Base-by-base conservation (phyloP, 2,888 invertebrate species). In the Ophion ventricosus region DNA sequence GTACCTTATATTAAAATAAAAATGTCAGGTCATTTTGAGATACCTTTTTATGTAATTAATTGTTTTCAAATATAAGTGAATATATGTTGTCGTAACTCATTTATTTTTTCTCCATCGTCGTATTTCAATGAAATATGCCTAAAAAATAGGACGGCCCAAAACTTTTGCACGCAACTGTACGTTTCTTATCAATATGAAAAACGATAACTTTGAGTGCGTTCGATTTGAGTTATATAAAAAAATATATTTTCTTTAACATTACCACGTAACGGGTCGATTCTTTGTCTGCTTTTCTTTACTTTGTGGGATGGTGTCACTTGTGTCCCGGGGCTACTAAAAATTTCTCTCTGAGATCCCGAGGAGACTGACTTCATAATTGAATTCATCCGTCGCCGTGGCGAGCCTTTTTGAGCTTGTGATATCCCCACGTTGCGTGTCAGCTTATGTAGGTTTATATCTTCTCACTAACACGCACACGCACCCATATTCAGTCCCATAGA, bases 281-380 rank as follows among this genome's bases (percentile, higher is more conserved):
- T 40, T 26, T n/a, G 54, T 57, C 25, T 59, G 26, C 25, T 43
- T 77, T 59, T 67, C n/a, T n/a, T 29, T 25, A 25, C 29, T 25
- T 26, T 11, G 35, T 67, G 56, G 20, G 20, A 72, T 29, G 23
- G 56, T 29, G 64, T 64, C 56, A 40, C 56, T 26, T 20, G 54
- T 57, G 59, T 67, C 40, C n/a, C 57, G 4, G 49, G 54, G 70
- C 69, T 63, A 56, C 57, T 35, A n/a, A 66, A 23, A 74, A 66
- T 80, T 80, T 59, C 43, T 11, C 56, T 64, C 26, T 20, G 26
- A 56, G 25, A 54, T 40, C 72, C 66, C 59, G 80, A 67, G 73
- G 80, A 73, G 72, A 78, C 70, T 84, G 79, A 82, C 82, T 84
- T 82, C 82, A 84, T 84, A 84, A 84, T 84, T 84, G 79, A 84